Conservation (phyloP, 2,797 vertebrate genomes). For the Hydrophis major region DNA sequence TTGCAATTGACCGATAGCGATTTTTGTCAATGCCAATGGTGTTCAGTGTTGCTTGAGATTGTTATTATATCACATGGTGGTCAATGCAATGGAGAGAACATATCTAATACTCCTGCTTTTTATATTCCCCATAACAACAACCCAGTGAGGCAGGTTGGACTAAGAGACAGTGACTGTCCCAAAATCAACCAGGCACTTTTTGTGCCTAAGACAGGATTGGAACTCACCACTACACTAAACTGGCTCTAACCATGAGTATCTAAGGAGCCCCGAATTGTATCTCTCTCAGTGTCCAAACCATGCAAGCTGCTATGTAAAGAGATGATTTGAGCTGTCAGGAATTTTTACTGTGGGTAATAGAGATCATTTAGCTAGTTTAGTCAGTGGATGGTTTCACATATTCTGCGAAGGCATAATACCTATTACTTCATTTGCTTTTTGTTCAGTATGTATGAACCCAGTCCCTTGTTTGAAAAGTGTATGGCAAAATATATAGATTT, state of each 20-base stretch:
- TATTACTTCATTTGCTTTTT: neutral
- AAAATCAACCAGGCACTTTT: neutral
- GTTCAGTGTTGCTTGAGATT: neutral
- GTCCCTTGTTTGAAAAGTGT: neutral
- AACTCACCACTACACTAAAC: neutral
- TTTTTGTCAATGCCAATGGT: neutral
- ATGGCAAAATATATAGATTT: neutral
- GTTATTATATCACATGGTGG: neutral
- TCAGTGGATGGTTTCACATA: neutral
- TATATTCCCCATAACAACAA: neutral
- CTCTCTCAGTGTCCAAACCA: neutral
- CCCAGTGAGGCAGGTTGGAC: neutral
- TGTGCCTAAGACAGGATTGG: neutral
- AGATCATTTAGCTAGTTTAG: neutral
- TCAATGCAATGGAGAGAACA: neutral
- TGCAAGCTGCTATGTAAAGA: neutral
- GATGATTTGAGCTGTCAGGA: neutral
- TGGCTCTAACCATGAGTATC: neutral
- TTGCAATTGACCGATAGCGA: neutral
- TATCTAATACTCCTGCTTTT: neutral
- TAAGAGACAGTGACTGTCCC: neutral
- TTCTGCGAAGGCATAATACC: neutral
- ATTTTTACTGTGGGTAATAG: neutral
- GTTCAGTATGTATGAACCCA: neutral
- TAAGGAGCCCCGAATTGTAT: neutral